These are phyloP conservation scores for Mirza zaza DNA, from an alignment of 2,113 vertebrate genomes.

Conservation along the genomic window DNA sequence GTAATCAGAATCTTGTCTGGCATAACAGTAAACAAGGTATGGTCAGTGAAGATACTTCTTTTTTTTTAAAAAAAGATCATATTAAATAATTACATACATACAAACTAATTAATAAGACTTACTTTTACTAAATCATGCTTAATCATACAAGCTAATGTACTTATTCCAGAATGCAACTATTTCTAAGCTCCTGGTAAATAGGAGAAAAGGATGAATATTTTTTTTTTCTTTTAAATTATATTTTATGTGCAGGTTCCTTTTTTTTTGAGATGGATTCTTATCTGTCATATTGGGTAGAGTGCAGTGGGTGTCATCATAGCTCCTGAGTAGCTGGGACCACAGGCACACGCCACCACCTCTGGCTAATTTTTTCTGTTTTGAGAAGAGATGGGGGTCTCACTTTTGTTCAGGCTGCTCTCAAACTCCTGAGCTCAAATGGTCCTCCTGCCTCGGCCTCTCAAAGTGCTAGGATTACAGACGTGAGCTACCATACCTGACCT, in stretches of 20 bases:
- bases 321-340: no score
- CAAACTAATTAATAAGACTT: neutral
- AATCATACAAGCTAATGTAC: neutral
- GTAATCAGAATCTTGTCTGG: neutral
- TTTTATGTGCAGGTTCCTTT: neutral
- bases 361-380: no score
- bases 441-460: no score
- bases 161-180: neutral
- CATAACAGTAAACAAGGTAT: neutral
- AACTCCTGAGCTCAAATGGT: no score
- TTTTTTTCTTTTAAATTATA: constrained; percentile 3
- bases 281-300: no score
- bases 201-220: neutral
- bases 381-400: no score
- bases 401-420: no score
- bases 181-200: neutral
- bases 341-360: no score
- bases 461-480: no score
- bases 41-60: neutral
- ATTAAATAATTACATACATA: neutral
- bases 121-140: neutral
- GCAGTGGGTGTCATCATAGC: no score
- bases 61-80: neutral
- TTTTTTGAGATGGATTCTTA: neutral
- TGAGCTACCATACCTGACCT: no score